Percentiles rank a stretch among this genome's conserved stretches.
phyloP scores from a whole-genome alignment of 2,888 invertebrate genomes.

The Heliothis peltigera region DNA sequence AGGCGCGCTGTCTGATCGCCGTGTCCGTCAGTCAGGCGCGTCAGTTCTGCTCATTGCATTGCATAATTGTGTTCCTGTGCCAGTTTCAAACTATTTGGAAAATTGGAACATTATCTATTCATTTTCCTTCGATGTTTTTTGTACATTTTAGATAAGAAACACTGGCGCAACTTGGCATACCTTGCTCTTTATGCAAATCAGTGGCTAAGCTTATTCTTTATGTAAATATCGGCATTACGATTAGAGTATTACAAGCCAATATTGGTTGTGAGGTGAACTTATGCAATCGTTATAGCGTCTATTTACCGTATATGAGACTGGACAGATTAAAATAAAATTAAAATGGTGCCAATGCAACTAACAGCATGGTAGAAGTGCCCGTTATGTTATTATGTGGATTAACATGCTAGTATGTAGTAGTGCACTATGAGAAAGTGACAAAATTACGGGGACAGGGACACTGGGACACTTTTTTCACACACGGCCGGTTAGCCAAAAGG shows the following conservation, averaged over 20 bases:
- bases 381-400: too few species aligned
- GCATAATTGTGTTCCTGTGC: constrained; percentile 70
- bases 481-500: too few species aligned
- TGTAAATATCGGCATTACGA: constrained; percentile 20
- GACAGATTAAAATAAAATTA: not conserved
- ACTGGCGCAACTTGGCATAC: constrained; percentile 4
- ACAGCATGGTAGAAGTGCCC: too few species aligned
- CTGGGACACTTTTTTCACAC: too few species aligned
- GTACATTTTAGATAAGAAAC: not conserved
- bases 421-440: too few species aligned
- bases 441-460: too few species aligned
- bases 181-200: constrained; percentile 28
- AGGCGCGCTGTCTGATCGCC: constrained; percentile 67
- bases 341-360: too few species aligned
- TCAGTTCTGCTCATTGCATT: constrained; percentile 83
- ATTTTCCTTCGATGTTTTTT: constrained; percentile 29
- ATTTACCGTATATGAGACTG: not conserved
- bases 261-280: not conserved
- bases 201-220: constrained; percentile 10
- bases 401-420: too few species aligned
- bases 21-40: constrained; percentile 66
- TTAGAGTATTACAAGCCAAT: constrained; percentile 1
- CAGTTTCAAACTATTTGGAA: constrained; percentile 48
- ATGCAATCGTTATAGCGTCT: not conserved
- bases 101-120: constrained; percentile 55